Conservation (phyloP, 2,113 vertebrate species). For the Acanthisitta chloris region DNA sequence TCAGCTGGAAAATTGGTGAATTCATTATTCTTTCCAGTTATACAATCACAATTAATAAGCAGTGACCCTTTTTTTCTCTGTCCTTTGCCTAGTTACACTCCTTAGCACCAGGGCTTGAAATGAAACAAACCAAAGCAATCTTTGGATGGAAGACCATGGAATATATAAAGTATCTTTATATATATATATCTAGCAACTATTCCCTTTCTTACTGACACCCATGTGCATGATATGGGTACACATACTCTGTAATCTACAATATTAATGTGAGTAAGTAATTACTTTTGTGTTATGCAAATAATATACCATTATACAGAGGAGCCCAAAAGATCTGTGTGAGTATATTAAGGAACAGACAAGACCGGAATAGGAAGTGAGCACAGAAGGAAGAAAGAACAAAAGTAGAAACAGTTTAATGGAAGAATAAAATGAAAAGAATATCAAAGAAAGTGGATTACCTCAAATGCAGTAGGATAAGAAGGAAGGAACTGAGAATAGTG, state of each 20-base stretch:
- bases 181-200: no score
- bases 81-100: background rate
- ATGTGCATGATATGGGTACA: background rate
- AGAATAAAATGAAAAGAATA: background rate
- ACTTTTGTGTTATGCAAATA: background rate
- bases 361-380: background rate
- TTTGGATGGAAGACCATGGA: no score
- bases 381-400: background rate
- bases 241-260: background rate
- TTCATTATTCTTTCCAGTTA: background rate
- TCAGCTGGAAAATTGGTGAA: constrained; percentile 8
- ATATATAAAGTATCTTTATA: no score
- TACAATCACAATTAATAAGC: background rate
- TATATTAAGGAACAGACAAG: background rate
- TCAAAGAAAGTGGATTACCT: background rate
- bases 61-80: background rate
- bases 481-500: background rate
- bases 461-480: background rate
- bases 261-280: background rate
- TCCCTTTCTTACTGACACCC: background rate
- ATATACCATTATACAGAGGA: background rate
- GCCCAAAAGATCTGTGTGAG: background rate
- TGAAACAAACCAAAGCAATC: background rate
- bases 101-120: background rate
- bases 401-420: background rate